Evolutionary conservation across 2,113 vertebrate genomes (phyloP), one percentile per base, ranked within the genome.

Genomic region (Coracopsis vasa): DNA sequence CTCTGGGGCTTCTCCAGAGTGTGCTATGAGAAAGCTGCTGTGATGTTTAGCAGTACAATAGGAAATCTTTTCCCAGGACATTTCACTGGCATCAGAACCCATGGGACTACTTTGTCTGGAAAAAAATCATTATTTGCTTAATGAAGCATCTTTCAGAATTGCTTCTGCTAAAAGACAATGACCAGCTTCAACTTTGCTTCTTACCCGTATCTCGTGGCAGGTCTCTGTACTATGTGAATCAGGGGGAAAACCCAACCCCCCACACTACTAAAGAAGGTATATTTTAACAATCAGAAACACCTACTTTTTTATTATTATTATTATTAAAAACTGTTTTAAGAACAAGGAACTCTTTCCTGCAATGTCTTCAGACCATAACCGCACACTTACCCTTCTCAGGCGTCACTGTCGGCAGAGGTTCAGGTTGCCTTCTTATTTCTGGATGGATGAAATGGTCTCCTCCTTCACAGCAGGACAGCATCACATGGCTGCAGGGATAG

Each of bases 391-490:
- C 98, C 98, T 97, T 98, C 75, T 96, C 96, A 0, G 99, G 98
- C 12, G 82, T 58, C 2, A 79, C 66, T 2, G 98, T 98, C 2
- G 98, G 97, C 83, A 89, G 39, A 1, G 98, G 98, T 88, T 98
- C 98, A 3, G 98, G 98, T 35, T 98, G 98, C 50, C 80, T 96
- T 75, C 92, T 98, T 51, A 99, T 95, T 58, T 98, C 92, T 1
- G 98, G 96, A 29, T 97, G 98, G 9, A 97, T 93, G 8, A 96
- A 91, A 28, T 95, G 97, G 8, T 98, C 98, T 4, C 98, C 98
- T 0, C 98, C 98, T 72, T 99, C 98, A 10, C 99, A 99, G 98
- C 99, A 99, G 83, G 98, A 98, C 37, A 99, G 98, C 98, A 99
- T 98, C 95, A 99, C 97, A 2, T 99, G 98, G 56, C 98, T 98